Conservation (phyloP, 2,888 invertebrate species). For the Caenorhabditis angaria region DNA sequence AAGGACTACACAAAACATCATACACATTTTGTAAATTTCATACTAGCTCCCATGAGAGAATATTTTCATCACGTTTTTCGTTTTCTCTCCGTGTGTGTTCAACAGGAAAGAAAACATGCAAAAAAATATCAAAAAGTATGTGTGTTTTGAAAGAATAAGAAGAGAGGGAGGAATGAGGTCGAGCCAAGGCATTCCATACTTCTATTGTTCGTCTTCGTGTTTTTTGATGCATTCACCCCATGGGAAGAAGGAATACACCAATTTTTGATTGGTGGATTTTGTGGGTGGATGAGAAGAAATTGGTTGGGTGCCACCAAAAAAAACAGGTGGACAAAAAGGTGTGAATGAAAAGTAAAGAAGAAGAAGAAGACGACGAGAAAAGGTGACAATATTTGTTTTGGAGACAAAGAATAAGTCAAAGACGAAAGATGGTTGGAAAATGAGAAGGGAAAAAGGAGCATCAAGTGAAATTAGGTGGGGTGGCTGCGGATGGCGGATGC, state of each 20-base stretch:
- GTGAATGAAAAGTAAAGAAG: neutral
- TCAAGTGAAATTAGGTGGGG: slow-evolving; percentile 23
- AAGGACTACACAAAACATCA: neutral
- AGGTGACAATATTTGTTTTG: slow-evolving; percentile 5
- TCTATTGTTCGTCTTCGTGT: slow-evolving; percentile 2
- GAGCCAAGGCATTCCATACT: neutral
- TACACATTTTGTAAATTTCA: neutral
- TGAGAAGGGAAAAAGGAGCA: slow-evolving; percentile 6
- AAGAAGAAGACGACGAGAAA: neutral
- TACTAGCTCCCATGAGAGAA: slow-evolving; percentile 22
- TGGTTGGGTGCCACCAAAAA: no score
- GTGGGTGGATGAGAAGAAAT: neutral
- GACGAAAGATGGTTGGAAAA: slow-evolving; percentile 3
- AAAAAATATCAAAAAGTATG: slow-evolving; percentile 15
- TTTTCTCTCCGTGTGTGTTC: neutral
- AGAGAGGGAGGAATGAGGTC: slow-evolving; percentile 13
- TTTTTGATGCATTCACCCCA: slow-evolving; percentile 42
- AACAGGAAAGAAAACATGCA: neutral
- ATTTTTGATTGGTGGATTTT: no score
- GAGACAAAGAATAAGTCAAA: neutral
- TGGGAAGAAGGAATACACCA: slow-evolving; percentile 15
- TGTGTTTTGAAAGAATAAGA: slow-evolving; percentile 13
- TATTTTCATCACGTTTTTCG: slow-evolving; percentile 29
- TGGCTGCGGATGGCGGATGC: slow-evolving; percentile 14
- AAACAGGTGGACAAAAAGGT: neutral